Conservation (phyloP, 2,888 invertebrate genomes). For the Perizoma affinitatum region DNA sequence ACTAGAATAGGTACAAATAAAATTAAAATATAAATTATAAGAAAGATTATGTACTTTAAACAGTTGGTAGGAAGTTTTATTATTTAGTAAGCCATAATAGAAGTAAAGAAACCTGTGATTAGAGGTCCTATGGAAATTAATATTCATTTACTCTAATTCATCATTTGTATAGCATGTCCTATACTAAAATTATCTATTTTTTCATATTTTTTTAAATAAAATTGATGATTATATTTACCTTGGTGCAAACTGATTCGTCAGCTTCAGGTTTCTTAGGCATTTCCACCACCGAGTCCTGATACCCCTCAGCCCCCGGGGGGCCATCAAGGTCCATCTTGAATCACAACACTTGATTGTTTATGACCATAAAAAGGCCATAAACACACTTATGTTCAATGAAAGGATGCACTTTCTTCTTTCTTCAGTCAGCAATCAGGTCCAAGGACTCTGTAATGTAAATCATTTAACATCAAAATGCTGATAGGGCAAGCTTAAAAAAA, state of each 20-base stretch:
- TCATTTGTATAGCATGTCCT: neutral
- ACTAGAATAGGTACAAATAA: no score
- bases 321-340: conserved; percentile 78
- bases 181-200: neutral
- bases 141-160: neutral
- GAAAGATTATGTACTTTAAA: neutral
- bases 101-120: neutral
- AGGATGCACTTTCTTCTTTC: conserved; percentile 50
- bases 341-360: conserved; percentile 79
- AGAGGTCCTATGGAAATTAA: conserved; percentile 6
- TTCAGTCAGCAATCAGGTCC: conserved; percentile 45
- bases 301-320: conserved; percentile 79
- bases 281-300: conserved; percentile 74
- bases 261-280: conserved; percentile 61
- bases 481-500: conserved; percentile 27
- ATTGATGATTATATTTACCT: conserved; percentile 70
- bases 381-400: conserved; percentile 52
- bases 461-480: conserved; percentile 45
- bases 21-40: no score
- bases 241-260: conserved; percentile 59
- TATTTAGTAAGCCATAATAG: conserved; percentile 2
- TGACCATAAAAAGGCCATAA: conserved; percentile 69
- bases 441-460: conserved; percentile 58
- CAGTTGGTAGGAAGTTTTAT: conserved; percentile 5
- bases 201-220: conserved; percentile 14